These are phyloP conservation scores for Ormyrus thymus DNA, from an alignment of 2,888 invertebrate species.

Conservation along the genomic window DNA sequence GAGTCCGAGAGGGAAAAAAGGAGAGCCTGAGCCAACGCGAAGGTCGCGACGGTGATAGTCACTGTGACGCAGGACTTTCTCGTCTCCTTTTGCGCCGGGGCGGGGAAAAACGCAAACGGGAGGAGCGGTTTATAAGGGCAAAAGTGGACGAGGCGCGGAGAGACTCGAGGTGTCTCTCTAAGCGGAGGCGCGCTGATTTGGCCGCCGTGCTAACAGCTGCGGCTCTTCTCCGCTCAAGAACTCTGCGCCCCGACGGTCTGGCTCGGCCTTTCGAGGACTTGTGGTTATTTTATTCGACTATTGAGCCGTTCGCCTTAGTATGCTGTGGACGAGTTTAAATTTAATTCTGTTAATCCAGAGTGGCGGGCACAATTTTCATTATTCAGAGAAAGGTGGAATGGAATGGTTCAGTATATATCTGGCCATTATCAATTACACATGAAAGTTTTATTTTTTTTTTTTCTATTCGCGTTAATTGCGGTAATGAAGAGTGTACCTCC, in stretches of 20 bases:
- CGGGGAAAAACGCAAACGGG: constrained; percentile 26
- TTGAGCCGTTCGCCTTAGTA: too few relatives aligned
- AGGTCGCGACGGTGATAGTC: constrained; percentile 54
- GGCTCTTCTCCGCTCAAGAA: background rate
- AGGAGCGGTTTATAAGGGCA: background rate
- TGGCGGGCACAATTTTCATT: too few relatives aligned
- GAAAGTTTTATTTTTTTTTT: too few relatives aligned
- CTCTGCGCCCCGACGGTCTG: background rate
- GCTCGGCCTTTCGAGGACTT: constrained; percentile 6
- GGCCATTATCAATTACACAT: too few relatives aligned
- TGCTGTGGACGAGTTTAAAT: too few relatives aligned
- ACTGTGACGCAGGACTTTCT: constrained; percentile 51
- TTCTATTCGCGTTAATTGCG: too few relatives aligned
- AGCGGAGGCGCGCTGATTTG: constrained; percentile 39
- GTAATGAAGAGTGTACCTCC: too few relatives aligned
- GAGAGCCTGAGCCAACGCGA: constrained; percentile 46
- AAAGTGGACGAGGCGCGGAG: constrained; percentile 24
- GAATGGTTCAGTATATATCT: too few relatives aligned
- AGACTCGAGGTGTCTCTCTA: background rate
- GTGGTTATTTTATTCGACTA: too few relatives aligned
- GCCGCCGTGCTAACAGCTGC: constrained; percentile 6
- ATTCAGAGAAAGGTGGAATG: too few relatives aligned
- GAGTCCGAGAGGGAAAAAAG: constrained; percentile 4
- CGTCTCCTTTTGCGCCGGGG: constrained; percentile 4
- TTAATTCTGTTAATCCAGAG: too few relatives aligned